Evolutionary conservation across 2,113 vertebrate genomes (phyloP).

Genomic region (Sciurus niger): DNA sequence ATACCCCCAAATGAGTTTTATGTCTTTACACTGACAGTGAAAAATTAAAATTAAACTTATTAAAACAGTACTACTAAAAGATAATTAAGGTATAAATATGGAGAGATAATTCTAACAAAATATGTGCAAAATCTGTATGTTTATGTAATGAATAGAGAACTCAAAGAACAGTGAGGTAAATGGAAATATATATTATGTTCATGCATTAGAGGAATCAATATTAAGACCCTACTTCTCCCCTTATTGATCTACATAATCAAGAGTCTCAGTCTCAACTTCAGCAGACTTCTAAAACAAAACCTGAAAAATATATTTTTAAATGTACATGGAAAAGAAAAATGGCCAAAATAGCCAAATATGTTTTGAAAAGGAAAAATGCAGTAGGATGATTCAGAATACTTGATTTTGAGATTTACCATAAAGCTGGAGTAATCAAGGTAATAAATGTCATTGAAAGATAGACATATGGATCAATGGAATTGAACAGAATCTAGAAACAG

Average conservation of each 20-base stretch:
- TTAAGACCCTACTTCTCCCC: neutral
- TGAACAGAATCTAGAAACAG: neutral
- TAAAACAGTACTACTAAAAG: neutral
- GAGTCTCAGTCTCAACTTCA: neutral
- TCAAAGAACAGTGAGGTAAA: slow-evolving; percentile 3
- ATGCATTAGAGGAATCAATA: neutral
- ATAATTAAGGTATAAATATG: neutral
- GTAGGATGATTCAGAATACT: neutral
- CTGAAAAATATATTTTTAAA: neutral
- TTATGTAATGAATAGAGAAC: neutral
- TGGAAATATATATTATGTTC: neutral
- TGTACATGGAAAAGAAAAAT: neutral
- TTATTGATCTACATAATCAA: neutral
- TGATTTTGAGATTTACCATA: slow-evolving; percentile 39
- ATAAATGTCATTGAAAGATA: neutral
- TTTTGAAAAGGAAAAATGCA: slow-evolving; percentile 17
- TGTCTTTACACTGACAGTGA: neutral
- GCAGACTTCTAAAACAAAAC: neutral
- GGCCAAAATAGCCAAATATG: neutral
- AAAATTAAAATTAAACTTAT: slow-evolving; percentile 38
- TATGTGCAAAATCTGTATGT: neutral
- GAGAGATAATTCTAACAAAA: neutral
- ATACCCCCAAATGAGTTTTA: neutral
- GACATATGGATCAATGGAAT: neutral
- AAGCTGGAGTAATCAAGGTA: neutral